Evolutionary conservation across 2,113 vertebrate genomes (phyloP).

Genomic region (Passerina amoena): DNA sequence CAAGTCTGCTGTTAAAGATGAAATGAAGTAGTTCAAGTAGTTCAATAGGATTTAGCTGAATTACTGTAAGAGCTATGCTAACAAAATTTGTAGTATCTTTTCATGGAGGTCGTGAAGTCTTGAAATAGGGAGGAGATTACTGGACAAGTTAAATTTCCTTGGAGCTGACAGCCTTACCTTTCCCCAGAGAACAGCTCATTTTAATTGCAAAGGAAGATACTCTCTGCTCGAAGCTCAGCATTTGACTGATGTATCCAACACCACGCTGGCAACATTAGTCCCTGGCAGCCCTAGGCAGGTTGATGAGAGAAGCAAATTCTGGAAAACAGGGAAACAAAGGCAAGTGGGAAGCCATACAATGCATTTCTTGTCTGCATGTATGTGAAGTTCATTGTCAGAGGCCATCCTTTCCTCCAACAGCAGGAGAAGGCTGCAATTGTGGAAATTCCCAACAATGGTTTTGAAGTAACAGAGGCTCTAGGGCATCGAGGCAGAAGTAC

Average conservation of each 20-base stretch:
- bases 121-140: not conserved
- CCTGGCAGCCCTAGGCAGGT: slow-evolving; percentile 29
- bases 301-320: slow-evolving; percentile 43
- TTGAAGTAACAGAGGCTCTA: not conserved
- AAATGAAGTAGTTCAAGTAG: not conserved
- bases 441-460: not conserved
- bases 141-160: not conserved
- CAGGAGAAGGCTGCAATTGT: slow-evolving; percentile 28
- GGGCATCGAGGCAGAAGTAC: not conserved
- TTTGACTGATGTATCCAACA: not conserved
- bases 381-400: slow-evolving; percentile 55
- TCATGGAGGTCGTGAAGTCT: not conserved
- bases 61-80: not conserved
- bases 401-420: not conserved
- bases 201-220: not conserved
- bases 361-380: not conserved
- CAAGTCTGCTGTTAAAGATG: not conserved
- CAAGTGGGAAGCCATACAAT: slow-evolving; percentile 18
- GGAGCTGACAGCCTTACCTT: not conserved
- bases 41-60: not conserved
- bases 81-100: not conserved
- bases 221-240: not conserved
- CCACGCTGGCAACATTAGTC: not conserved
- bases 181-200: not conserved
- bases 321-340: slow-evolving; percentile 61